A percentile compares a stretch with the other conserved stretches of the same genome.
Evolutionary conservation across 2,113 vertebrate species (phyloP).

Genomic region (Cavia porcellus): DNA sequence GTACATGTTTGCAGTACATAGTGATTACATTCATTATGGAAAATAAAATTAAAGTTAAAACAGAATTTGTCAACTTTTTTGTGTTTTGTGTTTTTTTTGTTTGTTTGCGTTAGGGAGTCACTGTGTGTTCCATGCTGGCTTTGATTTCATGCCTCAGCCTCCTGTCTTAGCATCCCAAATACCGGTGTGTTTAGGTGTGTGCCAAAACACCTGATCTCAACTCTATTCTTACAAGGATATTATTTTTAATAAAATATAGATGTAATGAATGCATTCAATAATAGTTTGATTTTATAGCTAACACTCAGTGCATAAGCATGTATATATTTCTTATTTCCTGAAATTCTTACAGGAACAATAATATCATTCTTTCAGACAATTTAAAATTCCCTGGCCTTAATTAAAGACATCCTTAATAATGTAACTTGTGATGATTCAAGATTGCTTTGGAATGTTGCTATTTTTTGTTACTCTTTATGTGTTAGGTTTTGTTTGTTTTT

Average conservation of each 20-base stretch:
- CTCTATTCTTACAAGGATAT: not conserved
- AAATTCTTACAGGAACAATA: not conserved
- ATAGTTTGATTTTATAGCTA: slow-evolving; percentile 38
- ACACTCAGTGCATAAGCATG: slow-evolving; percentile 1
- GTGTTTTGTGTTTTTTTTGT: not conserved
- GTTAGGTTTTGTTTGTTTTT: not conserved
- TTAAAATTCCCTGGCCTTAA: slow-evolving; percentile 39
- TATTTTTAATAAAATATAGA: slow-evolving; percentile 23
- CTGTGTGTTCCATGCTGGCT: not conserved
- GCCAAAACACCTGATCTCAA: not conserved
- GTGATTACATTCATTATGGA: not conserved
- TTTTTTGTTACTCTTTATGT: slow-evolving; percentile 40
- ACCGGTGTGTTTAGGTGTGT: not conserved
- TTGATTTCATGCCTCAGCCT: not conserved
- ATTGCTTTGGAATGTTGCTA: slow-evolving; percentile 44
- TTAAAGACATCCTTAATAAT: slow-evolving; percentile 30
- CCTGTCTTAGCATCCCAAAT: too few species aligned
- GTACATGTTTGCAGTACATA: not conserved
- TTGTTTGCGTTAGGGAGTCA: not conserved
- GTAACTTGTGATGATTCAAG: slow-evolving; percentile 18
- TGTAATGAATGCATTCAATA: slow-evolving; percentile 43
- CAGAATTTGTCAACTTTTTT: not conserved
- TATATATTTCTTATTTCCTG: slow-evolving; percentile 31
- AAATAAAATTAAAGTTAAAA: slow-evolving; percentile 35
- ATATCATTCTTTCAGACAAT: not conserved